Conservation (phyloP, 2,113 vertebrate species). For the Cyprinodon brontotheroides region DNA sequence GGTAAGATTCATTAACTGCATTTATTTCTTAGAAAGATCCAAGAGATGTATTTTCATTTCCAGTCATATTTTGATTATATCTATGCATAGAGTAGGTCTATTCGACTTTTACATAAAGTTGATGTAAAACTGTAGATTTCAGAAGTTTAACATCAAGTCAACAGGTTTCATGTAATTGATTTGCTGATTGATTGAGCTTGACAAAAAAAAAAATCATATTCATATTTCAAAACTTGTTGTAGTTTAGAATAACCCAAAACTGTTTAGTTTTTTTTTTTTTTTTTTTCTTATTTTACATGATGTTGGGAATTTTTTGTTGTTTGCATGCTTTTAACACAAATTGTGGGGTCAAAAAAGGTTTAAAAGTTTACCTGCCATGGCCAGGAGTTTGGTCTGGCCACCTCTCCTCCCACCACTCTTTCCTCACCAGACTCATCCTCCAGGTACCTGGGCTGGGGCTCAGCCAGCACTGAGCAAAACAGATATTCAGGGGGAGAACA, state of each 20-base stretch:
- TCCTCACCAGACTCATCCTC: constrained; percentile 44
- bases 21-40: not conserved
- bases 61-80: too few relatives aligned
- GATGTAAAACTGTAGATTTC: not conserved
- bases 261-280: not conserved
- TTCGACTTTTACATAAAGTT: not conserved
- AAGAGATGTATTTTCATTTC: not conserved
- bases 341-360: not conserved
- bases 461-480: constrained; percentile 73
- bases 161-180: not conserved
- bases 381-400: constrained; percentile 81
- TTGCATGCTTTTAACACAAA: not conserved
- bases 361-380: constrained; percentile 85
- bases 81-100: too few relatives aligned
- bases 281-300: not conserved
- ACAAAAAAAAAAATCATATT: not conserved
- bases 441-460: constrained; percentile 74
- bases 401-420: constrained; percentile 87
- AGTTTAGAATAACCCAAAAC: not conserved
- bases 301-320: not conserved
- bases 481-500: constrained; percentile 1
- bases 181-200: not conserved
- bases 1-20: not conserved
- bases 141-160: not conserved
- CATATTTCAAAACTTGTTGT: not conserved